These are phyloP conservation scores for Scartelaos histophorus DNA, from an alignment of 2,113 vertebrate species.

Conservation along the genomic window DNA sequence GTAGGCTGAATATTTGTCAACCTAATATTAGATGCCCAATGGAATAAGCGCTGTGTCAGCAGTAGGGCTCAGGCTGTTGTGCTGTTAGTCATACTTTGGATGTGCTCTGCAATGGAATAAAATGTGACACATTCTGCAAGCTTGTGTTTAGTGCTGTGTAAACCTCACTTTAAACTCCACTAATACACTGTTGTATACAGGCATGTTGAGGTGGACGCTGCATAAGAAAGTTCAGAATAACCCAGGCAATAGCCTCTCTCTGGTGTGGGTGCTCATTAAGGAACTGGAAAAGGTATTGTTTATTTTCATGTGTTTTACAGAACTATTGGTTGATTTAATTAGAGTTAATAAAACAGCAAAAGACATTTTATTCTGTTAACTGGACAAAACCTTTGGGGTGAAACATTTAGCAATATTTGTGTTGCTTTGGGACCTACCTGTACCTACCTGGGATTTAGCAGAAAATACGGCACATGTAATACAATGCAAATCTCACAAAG, in stretches of 20 bases:
- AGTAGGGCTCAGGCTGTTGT: conserved; percentile 4
- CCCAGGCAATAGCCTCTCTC: conserved; percentile 74
- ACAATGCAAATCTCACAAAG: too few species aligned
- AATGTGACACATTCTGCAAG: conserved; percentile 27
- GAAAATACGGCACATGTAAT: too few species aligned
- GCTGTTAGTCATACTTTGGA: conserved; percentile 41
- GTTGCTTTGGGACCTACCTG: too few species aligned
- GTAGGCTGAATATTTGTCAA: conserved; percentile 5
- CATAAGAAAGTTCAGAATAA: conserved; percentile 89
- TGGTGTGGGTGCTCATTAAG: conserved; percentile 86
- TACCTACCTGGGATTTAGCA: too few species aligned
- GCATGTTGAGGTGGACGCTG: conserved; percentile 92
- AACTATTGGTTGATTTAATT: too few species aligned
- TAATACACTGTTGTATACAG: conserved; percentile 62
- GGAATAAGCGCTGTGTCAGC: conserved; percentile 13
- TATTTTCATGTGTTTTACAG: neutral
- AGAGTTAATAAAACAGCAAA: too few species aligned
- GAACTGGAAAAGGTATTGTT: conserved; percentile 88
- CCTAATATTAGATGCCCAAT: conserved; percentile 6
- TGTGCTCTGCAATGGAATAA: conserved; percentile 14
- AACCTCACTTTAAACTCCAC: conserved; percentile 15
- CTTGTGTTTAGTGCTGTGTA: conserved; percentile 24
- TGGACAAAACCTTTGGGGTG: too few species aligned
- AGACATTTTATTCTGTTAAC: too few species aligned
- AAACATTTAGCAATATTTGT: too few species aligned